phyloP scores from a whole-genome alignment of 2,888 invertebrate genomes.

The Clunio marinus region DNA sequence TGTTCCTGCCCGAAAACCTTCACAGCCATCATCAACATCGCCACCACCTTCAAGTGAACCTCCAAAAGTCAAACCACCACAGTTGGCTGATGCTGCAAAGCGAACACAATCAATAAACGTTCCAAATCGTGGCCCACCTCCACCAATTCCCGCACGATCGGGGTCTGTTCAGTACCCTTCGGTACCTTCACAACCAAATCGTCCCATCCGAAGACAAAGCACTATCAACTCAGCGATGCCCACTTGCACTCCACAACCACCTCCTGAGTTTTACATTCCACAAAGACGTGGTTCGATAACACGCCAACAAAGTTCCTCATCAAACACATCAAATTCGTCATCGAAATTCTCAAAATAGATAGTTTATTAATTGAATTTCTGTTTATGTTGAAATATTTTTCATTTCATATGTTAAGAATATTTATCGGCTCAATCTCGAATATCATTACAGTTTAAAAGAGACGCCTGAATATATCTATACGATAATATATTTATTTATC shows the following conservation, averaged over 20 bases:
- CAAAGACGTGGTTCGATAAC: constrained; percentile 35
- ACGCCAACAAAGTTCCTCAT: constrained; percentile 28
- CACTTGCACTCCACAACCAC: constrained; percentile 15
- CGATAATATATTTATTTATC: too few relatives aligned
- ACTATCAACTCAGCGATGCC: constrained; percentile 34
- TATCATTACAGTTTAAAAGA: too few relatives aligned
- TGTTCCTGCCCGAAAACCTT: constrained; percentile 41
- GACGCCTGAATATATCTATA: too few relatives aligned
- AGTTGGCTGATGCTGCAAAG: constrained; percentile 42
- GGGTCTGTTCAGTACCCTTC: constrained; percentile 46
- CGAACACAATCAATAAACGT: constrained; percentile 41
- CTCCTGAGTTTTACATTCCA: constrained; percentile 36
- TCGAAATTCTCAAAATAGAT: constrained; percentile 28
- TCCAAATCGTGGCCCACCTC: constrained; percentile 45
- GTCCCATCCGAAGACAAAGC: constrained; percentile 21
- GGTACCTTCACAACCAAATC: background rate
- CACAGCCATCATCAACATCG: constrained; percentile 40
- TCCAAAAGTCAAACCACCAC: constrained; percentile 43
- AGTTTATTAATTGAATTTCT: background rate
- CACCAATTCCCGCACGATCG: constrained; percentile 51
- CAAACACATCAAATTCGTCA: background rate
- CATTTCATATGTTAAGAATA: too few relatives aligned
- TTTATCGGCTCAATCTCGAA: too few relatives aligned
- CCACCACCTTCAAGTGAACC: constrained; percentile 40
- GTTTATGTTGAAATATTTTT: too few relatives aligned